Base-by-base conservation (phyloP, 2,113 vertebrate genomes). In the Lipophrys pholis region DNA sequence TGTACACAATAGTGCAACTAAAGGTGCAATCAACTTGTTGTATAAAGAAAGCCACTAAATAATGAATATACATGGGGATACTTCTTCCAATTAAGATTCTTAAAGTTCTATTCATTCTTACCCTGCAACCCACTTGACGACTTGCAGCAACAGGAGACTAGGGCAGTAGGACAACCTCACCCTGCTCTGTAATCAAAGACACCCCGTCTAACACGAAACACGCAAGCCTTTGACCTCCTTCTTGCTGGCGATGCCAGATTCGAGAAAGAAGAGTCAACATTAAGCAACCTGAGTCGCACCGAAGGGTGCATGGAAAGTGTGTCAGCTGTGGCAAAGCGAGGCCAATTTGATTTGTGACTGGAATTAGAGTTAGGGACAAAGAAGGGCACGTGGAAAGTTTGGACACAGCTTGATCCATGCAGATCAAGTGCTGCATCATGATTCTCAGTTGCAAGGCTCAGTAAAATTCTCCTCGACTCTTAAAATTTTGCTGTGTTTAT, bases 111-210 rank as follows among this genome's bases (percentile, higher is more conserved):
- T 8, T 11, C 30, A 8, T 36, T 36, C 40, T 48, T 15, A 38
- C 40, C 6, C n/a, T 17, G 12, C 6, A 14, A 2, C 7, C 11
- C 42, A 61, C 35, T 78, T 21, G 65, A 59, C 53, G 43, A 60
- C 59, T 71, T 21, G 50, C 62, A 54, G 52, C 36, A 64, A 50
- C n/a, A 67, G 43, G 61, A 83, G 62, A 84, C 73, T 83, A 56
- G 89, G 82, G 82, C 79, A 91, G 82, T 82, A 52, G 87, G 89
- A 69, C 89, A 87, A 59, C 12, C 58, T 45, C 16, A 43, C 54
- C 14, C 56, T 50, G 71, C 61, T 60, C 64, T 69, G 89, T 80
- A 91, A 92, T 80, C 61, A 73, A 77, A 90, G 73, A 43, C 61
- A 55, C 43, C 61, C 66, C 36, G 43, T 76, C 45, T 45, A 41